Conservation (phyloP, 2,888 invertebrate species). For the Heliconius ismenius region DNA sequence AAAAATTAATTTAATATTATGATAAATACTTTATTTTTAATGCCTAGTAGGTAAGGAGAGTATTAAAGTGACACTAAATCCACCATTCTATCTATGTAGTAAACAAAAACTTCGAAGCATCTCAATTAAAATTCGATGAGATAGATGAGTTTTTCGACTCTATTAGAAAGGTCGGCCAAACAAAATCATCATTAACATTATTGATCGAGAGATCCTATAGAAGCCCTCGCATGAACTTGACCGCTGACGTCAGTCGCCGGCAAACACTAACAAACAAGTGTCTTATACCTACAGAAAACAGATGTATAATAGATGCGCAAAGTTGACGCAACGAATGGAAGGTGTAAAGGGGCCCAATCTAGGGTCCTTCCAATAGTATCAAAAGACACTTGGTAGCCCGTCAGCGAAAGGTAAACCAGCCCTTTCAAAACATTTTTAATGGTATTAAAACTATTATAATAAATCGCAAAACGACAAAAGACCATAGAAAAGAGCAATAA, state of each 20-base stretch:
- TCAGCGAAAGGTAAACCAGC: too few relatives aligned
- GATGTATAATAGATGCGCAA: neutral
- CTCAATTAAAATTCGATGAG: neutral
- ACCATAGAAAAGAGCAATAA: too few relatives aligned
- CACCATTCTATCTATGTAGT: neutral
- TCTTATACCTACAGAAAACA: neutral
- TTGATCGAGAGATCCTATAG: neutral
- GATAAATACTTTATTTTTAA: too few relatives aligned
- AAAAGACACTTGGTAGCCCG: neutral
- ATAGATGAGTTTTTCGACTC: neutral
- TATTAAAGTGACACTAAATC: too few relatives aligned
- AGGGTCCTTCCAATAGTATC: neutral
- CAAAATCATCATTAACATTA: constrained; percentile 8
- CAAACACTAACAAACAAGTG: constrained; percentile 1
- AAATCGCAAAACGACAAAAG: neutral
- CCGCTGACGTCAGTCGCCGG: constrained; percentile 11
- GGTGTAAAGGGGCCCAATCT: neutral
- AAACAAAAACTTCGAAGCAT: neutral
- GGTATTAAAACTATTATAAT: neutral
- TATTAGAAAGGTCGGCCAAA: neutral
- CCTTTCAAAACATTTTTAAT: neutral
- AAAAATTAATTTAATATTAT: too few relatives aligned
- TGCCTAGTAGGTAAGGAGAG: too few relatives aligned
- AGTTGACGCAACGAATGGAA: neutral
- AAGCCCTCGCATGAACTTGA: constrained; percentile 23